A percentile compares a stretch with the other conserved stretches of the same genome.
Evolutionary conservation across 2,113 vertebrate species (phyloP).

Genomic region (Lamprotornis superbus): DNA sequence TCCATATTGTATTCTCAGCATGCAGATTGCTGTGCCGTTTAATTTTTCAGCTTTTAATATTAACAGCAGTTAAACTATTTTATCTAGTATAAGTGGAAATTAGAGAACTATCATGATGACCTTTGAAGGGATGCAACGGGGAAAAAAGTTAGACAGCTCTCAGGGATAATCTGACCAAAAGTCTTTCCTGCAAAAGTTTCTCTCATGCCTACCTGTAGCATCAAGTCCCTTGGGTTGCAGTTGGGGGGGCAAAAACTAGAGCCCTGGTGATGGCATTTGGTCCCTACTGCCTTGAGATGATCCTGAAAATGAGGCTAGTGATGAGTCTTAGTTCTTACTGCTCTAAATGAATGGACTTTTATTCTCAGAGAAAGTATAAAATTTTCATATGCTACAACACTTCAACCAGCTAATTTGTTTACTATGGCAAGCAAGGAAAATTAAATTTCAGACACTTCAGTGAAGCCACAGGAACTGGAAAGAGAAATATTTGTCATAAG

Average conservation of each 20-base stretch:
- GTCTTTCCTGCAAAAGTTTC: background rate
- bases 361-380: background rate
- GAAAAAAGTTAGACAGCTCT: background rate
- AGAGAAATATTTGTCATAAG: background rate
- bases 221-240: background rate
- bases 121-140: background rate
- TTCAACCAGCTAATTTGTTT: background rate
- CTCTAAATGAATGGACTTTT: background rate
- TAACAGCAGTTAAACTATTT: background rate
- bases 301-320: background rate
- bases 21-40: background rate
- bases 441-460: background rate
- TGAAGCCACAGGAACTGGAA: background rate
- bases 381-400: rapidly evolving
- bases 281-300: background rate
- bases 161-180: background rate
- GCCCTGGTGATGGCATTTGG: background rate
- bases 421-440: background rate
- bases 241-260: background rate
- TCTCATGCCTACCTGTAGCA: background rate
- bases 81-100: background rate
- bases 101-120: background rate
- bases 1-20: background rate
- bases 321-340: background rate
- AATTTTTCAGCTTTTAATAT: background rate